Evolutionary conservation across 1,140 invertebrate species (phyloP).

Genomic region (Leucophenga varia): DNA sequence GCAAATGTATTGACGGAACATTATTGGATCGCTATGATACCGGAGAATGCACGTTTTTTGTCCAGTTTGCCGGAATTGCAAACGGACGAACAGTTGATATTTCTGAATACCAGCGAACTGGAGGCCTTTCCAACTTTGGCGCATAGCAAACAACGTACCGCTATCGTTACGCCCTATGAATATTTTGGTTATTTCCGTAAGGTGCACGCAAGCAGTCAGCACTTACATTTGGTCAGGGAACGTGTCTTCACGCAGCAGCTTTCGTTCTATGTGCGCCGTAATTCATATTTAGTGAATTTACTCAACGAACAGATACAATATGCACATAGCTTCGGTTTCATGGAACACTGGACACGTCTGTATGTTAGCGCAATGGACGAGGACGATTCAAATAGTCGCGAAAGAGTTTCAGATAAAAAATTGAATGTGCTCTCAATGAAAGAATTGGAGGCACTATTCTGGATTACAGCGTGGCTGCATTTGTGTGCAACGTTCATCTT

Average conservation of each 20-base stretch:
- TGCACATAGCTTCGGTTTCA: constrained; percentile 32
- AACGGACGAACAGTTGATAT: constrained; percentile 13
- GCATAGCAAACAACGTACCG: constrained; percentile 17
- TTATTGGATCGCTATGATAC: constrained; percentile 30
- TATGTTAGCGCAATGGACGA: constrained; percentile 39
- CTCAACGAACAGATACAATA: constrained; percentile 33
- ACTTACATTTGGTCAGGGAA: constrained; percentile 34
- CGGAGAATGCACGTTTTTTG: constrained; percentile 29
- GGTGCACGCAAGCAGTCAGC: constrained; percentile 32
- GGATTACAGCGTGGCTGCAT: constrained; percentile 32
- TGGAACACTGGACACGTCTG: constrained; percentile 38
- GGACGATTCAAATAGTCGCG: constrained; percentile 22
- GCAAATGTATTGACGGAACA: constrained; percentile 31
- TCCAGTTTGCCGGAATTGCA: constrained; percentile 33
- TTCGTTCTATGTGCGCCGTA: constrained; percentile 37
- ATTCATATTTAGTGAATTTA: constrained; percentile 36
- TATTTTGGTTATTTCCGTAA: constrained; percentile 46
- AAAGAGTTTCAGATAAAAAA: too few species aligned
- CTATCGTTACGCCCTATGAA: constrained; percentile 40
- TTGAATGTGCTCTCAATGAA: constrained; percentile 29
- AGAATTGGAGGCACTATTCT: constrained; percentile 33
- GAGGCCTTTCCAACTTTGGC: constrained; percentile 33
- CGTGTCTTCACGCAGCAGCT: constrained; percentile 44
- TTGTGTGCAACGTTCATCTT: constrained; percentile 24
- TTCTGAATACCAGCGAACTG: constrained; percentile 29